Base-by-base conservation (phyloP, 2,113 vertebrate species). In the Pseudopipra pipra region DNA sequence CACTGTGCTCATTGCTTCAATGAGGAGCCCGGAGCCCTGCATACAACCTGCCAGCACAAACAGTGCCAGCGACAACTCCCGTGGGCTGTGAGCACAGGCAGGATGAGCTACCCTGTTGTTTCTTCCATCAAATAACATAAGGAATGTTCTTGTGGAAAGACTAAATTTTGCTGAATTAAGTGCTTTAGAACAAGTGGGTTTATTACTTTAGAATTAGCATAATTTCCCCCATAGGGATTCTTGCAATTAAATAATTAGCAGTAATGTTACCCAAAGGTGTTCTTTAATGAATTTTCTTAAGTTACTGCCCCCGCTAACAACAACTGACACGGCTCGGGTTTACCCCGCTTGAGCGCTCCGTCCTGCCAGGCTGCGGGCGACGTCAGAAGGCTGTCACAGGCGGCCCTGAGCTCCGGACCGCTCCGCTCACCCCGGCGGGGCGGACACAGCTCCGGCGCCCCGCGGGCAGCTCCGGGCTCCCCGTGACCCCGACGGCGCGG, bases 191-290 rank as follows among this genome's bases (percentile, higher is more conserved):
- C 95, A 97, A 95, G 92, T 85, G 51, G 83, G 27, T 98, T 98
- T 98, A 98, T 98, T 97, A 97, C 97, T 96, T 97, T 95, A 92
- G 97, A 98, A 98, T 97, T 97, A 97, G 95, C 97, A 97, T 97
- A 93, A 85, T 95, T 97, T 97, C 91, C 97, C 97, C 96, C 95
- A 86, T 61, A 94, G 96, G 97, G 97, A 97, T 98, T 94, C 96
- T 95, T 95, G 92, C 97, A 97, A 98, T 98, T 98, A 98, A 98
- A 98, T 98, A 98, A 98, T 98, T 98, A 98, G 97, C 94, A 89
- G 85, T 96, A 97, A 98, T 84, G 93, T 95, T 95, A 97, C 98
- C 96, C 97, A 76, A 93, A 97, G 95, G 97, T 96, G 94, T 89
- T 95, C 96, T 93, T 97, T 92, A 97, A 97, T 95, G 88, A 97